Evolutionary conservation across 2,797 vertebrate genomes (phyloP), one percentile per base, ranked within the genome.

Genomic region (Okamejei kenojei): DNA sequence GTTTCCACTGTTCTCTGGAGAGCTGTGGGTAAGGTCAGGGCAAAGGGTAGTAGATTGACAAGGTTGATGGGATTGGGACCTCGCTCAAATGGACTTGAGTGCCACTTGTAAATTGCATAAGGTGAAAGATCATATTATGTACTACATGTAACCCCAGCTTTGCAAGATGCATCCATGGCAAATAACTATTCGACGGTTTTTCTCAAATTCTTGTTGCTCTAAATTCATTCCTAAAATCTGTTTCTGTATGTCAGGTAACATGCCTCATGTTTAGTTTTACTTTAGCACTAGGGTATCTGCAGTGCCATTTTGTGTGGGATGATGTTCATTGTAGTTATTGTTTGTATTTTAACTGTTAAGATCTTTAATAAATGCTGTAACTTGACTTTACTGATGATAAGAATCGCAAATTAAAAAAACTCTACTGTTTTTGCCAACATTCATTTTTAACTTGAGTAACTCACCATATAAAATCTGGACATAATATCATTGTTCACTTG

Each of bases 21-120:
- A 93, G 93, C 93, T 93, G 26, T 93, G 93, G 93, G 94, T 94
- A 93, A 93, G 65, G 94, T 95, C 94, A 95, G 93, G 80, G 90
- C 29, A 93, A 54, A 94, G 93, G 94, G 76, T 91, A 81, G 23
- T 15, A 54, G 68, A 58, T 71, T 76, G 90, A 92, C 90, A 76
- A 58, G 90, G 71, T 54, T 76, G 90, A 92, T 54, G 73, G 73
- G 38, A 92, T 54, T 38, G 73, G 71, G 68, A 45, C 90, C 21
- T 92, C 90, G n/a, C 90, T 92, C 23, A 92, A 58, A 73, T 58
- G 68, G 38, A 74, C 19, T 19, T 54, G 68, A 74, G 71, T 45
- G 45, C 38, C 71, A 92, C 68, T 92, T 73, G 90, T 76, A 74
- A 38, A 45, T n/a, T 74, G 38, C 74, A 92, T 11, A 76, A 92